phyloP scores from a whole-genome alignment of 2,888 invertebrate genomes.

The Lithosia quadra region DNA sequence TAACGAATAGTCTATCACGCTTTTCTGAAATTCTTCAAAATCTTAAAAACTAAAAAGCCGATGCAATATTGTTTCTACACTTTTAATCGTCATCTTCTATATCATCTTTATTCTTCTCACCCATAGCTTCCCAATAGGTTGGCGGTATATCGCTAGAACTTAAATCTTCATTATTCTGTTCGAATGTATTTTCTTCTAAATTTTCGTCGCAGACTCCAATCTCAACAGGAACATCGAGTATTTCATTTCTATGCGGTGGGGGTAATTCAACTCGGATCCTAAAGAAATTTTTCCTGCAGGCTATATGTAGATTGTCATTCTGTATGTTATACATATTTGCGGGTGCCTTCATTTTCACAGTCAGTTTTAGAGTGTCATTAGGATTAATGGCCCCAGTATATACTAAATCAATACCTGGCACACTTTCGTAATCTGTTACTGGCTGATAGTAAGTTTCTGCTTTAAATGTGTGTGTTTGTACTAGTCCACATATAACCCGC shows the following conservation, averaged over 20 bases:
- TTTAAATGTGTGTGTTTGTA: conserved; percentile 50
- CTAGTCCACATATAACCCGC: conserved; percentile 50
- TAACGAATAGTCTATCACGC: no score
- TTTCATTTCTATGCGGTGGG: conserved; percentile 53
- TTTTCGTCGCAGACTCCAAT: conserved; percentile 41
- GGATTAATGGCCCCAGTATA: conserved; percentile 37
- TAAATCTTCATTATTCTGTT: background rate
- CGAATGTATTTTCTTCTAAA: background rate
- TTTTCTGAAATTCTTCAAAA: no score
- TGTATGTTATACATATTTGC: conserved; percentile 44
- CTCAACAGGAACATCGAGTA: conserved; percentile 54
- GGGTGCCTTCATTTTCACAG: conserved; percentile 30
- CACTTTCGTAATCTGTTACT: background rate
- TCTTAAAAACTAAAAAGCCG: no score
- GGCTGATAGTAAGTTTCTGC: conserved; percentile 21
- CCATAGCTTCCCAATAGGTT: background rate
- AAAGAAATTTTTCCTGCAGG: conserved; percentile 52
- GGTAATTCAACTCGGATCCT: conserved; percentile 50
- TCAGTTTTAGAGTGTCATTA: conserved; percentile 45
- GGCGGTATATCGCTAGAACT: background rate
- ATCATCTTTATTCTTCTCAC: background rate
- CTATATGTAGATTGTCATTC: conserved; percentile 45
- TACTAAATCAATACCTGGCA: conserved; percentile 44
- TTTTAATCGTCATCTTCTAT: background rate
- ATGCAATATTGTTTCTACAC: no score